phyloP scores from a whole-genome alignment of 2,797 vertebrate genomes.

The Dromococcyx pavoninus region DNA sequence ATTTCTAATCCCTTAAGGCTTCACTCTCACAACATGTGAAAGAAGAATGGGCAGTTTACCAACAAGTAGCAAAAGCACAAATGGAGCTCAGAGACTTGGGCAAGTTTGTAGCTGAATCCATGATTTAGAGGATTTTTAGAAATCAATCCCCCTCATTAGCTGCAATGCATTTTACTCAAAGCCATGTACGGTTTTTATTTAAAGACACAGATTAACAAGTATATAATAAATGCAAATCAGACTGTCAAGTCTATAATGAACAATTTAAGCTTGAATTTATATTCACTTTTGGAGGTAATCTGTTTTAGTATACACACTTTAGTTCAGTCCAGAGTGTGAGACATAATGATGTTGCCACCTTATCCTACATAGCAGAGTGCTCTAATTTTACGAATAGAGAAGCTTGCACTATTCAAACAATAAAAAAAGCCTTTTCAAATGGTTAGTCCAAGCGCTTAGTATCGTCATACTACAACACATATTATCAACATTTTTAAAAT shows the following conservation, averaged over 20 bases:
- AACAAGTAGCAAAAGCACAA: background rate
- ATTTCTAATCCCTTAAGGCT: background rate
- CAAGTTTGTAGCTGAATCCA: background rate
- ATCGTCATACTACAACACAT: background rate
- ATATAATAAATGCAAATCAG: background rate
- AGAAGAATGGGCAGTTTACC: background rate
- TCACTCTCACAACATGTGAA: background rate
- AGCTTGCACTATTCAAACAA: background rate
- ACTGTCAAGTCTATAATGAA: background rate
- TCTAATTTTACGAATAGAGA: slow-evolving; percentile 19
- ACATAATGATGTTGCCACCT: background rate
- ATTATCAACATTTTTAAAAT: background rate
- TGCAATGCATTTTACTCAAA: background rate
- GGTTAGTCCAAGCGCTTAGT: background rate
- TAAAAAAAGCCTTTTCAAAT: slow-evolving; percentile 14
- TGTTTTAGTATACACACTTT: background rate
- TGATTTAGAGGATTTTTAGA: background rate
- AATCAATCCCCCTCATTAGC: background rate
- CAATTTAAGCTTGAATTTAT: slow-evolving; percentile 27
- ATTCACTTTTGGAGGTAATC: slow-evolving; percentile 26
- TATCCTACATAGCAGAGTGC: background rate
- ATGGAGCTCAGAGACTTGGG: background rate
- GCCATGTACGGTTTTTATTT: background rate
- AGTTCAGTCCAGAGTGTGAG: background rate
- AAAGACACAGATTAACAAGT: slow-evolving; percentile 38